Conservation (phyloP, 1,140 invertebrate species). For the Penaeus indicus region DNA sequence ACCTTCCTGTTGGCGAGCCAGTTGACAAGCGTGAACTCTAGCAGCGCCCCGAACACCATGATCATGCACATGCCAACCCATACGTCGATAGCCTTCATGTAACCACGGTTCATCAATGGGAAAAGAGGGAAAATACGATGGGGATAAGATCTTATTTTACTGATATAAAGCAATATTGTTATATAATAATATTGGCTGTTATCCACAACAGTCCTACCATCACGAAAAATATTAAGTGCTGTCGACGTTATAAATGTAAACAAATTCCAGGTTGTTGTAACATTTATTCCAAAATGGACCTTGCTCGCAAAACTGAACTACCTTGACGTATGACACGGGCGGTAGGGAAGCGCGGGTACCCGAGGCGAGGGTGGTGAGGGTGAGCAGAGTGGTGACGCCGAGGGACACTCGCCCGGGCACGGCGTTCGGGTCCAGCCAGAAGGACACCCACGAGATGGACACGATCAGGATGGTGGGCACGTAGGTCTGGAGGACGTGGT, state of each 20-base stretch:
- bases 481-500: conserved; percentile 91
- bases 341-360: conserved; percentile 69
- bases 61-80: conserved; percentile 68
- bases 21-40: conserved; percentile 68
- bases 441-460: conserved; percentile 90
- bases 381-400: conserved; percentile 70
- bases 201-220: too few species aligned
- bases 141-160: neutral
- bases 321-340: conserved; percentile 69
- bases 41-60: conserved; percentile 68
- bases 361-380: conserved; percentile 68
- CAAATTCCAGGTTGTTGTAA: neutral
- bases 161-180: neutral
- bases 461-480: conserved; percentile 90
- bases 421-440: conserved; percentile 90
- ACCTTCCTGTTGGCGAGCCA: conserved; percentile 67
- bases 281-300: neutral
- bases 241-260: too few species aligned
- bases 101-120: neutral
- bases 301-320: neutral
- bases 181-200: too few species aligned
- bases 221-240: too few species aligned
- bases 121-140: neutral
- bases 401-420: conserved; percentile 77
- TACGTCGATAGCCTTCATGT: conserved; percentile 67